Base-by-base conservation (phyloP, 23 tunicate species). In the Trididemnum nubilum region DNA sequence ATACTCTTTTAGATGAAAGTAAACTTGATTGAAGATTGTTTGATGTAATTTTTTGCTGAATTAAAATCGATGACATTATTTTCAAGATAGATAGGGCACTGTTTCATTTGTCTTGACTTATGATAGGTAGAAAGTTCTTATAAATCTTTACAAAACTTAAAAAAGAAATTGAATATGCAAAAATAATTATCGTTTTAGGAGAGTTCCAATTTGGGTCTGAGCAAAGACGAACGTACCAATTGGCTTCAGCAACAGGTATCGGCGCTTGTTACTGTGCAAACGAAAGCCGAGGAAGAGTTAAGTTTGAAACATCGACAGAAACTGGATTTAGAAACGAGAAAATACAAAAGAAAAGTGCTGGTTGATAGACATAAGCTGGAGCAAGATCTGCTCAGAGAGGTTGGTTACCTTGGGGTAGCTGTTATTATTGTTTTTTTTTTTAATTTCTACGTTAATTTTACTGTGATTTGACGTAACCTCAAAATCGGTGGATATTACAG, bases 371-470 rank as follows among this genome's bases (percentile, higher is more conserved):
- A 93, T 77, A 93, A 84, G 50, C 73, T 84, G 29, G 93, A 87
- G 60, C 98, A 93, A 65, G 90, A 93, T 67, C 54, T 87, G 29
- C 79, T 93, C 4, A 40, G 93, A 73, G 98, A 93, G 85, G 98
- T 88, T 5, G n/a, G n/a, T n/a, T n/a, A n/a, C n/a, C n/a, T n/a
- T n/a, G n/a, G n/a, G n/a, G n/a, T n/a, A 39, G 35, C 2, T 18
- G 32, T 71, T 26, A 4, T 76, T 76, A 22, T n/a, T n/a, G n/a
- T n/a, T n/a, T n/a, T n/a, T n/a, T n/a, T n/a, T n/a, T n/a, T n/a
- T n/a, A n/a, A n/a, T n/a, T n/a, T 19, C 18, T 72, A 12, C 26
- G 29, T 12, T 65, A 23, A 22, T n/a, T 65, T 65, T 65, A 22
- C 23, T 22, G 15, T 18, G 12, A 22, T 22, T 25, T 18, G 23